These are phyloP conservation scores for Pocillopora grandis DNA, from an alignment of 92 coral and sea anemone species.

Conservation along the genomic window DNA sequence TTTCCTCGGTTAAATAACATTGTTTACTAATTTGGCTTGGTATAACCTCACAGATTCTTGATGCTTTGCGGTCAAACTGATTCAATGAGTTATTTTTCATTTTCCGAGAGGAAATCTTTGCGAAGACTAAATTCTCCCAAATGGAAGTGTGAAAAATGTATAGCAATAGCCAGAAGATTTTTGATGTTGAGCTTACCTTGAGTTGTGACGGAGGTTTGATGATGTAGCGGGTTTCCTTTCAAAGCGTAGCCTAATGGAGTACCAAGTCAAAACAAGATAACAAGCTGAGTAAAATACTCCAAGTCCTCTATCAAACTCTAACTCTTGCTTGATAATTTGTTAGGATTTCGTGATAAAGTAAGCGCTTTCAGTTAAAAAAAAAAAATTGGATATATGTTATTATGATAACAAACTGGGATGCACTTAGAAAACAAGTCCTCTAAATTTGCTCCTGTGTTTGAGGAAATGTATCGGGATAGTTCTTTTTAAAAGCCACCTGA, in stretches of 20 bases:
- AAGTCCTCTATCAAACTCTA: not conserved
- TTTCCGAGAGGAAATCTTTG: not conserved
- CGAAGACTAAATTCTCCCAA: constrained; percentile 1
- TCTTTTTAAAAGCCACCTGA: not conserved
- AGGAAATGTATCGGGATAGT: not conserved
- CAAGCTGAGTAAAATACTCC: not conserved
- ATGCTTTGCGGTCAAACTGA: not conserved
- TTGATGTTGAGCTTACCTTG: not conserved
- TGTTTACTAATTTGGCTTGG: not conserved
- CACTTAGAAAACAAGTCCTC: not conserved
- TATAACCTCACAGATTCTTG: not conserved
- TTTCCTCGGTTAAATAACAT: not conserved
- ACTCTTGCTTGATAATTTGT: constrained; percentile 4
- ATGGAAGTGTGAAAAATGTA: not conserved
- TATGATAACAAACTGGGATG: no score
- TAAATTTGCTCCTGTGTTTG: not conserved
- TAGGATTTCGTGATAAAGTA: not conserved
- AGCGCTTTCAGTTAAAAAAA: not conserved
- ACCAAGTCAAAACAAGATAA: constrained; percentile 46
- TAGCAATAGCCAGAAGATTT: not conserved
- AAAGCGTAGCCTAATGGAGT: constrained; percentile 40
- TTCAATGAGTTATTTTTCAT: not conserved
- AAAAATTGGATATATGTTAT: no score
- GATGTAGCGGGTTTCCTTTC: constrained; percentile 34
- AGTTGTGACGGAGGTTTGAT: constrained; percentile 3